phyloP scores from a whole-genome alignment of 1,140 invertebrate genomes.

The Lineus longissimus region DNA sequence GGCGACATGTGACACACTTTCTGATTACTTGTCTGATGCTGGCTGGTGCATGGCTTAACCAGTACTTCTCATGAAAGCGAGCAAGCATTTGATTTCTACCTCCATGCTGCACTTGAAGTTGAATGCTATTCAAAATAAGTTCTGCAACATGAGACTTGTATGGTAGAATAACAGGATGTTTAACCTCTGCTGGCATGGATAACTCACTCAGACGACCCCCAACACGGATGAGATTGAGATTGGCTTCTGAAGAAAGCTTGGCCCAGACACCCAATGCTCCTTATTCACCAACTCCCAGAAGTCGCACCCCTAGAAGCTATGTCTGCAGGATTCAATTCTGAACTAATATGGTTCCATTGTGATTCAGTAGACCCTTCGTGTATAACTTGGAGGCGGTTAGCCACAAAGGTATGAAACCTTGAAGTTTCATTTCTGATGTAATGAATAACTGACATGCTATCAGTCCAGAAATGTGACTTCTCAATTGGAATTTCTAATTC shows the following conservation, averaged over 20 bases:
- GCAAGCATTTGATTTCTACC: slow-evolving; percentile 2
- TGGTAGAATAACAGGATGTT: slow-evolving; percentile 21
- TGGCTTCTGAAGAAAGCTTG: slow-evolving; percentile 17
- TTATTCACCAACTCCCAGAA: background rate
- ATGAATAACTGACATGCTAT: too few species aligned
- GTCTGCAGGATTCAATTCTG: slow-evolving; percentile 20
- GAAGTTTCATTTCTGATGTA: background rate
- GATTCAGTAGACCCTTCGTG: background rate
- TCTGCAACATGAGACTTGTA: slow-evolving; percentile 2
- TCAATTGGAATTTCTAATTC: slow-evolving; percentile 9
- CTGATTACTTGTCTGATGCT: too few species aligned
- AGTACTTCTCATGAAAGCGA: too few species aligned
- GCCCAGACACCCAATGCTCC: background rate
- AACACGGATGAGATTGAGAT: slow-evolving; percentile 14
- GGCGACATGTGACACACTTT: background rate
- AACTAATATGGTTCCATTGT: slow-evolving; percentile 17
- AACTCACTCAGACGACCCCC: slow-evolving; percentile 14
- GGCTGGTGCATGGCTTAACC: too few species aligned
- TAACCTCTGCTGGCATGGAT: background rate
- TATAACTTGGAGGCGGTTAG: too few species aligned
- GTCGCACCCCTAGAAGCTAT: slow-evolving; percentile 15
- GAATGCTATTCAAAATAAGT: slow-evolving; percentile 11
- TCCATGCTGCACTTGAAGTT: slow-evolving; percentile 8
- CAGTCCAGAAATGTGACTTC: background rate
- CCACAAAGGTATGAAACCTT: slow-evolving; percentile 9